Evolutionary conservation across 2,888 invertebrate genomes (phyloP).

Genomic region (Tuta absoluta): DNA sequence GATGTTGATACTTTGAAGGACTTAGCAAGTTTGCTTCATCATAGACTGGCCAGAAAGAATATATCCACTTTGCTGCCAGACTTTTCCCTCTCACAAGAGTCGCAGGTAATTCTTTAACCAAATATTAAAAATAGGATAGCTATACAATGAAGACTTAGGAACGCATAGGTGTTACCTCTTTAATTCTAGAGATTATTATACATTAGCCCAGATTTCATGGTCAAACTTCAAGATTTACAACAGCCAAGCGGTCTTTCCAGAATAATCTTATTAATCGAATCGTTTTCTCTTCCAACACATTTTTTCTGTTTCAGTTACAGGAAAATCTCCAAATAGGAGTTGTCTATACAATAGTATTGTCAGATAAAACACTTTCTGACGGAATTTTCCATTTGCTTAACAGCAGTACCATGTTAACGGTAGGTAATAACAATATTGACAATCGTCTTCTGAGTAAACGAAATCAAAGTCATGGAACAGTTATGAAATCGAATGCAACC

Average conservation of each 20-base stretch:
- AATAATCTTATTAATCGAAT: too few relatives aligned
- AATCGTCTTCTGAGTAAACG: too few relatives aligned
- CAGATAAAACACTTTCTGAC: slow-evolving; percentile 84
- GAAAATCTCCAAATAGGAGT: slow-evolving; percentile 82
- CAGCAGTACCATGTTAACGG: slow-evolving; percentile 85
- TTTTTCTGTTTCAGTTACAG: slow-evolving; percentile 51
- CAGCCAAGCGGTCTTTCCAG: not conserved
- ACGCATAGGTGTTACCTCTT: too few relatives aligned
- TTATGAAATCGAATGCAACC: too few relatives aligned
- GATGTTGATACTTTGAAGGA: slow-evolving; percentile 47
- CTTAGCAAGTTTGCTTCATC: slow-evolving; percentile 54
- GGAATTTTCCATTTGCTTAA: slow-evolving; percentile 86
- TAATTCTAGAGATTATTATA: too few relatives aligned
- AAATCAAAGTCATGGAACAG: too few relatives aligned
- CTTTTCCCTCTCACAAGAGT: slow-evolving; percentile 50
- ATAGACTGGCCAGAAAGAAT: slow-evolving; percentile 51
- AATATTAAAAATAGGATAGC: too few relatives aligned
- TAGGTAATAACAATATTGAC: slow-evolving; percentile 58
- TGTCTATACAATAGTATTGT: slow-evolving; percentile 87
- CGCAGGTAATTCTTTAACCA: slow-evolving; percentile 49
- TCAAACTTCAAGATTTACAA: too few relatives aligned
- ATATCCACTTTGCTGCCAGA: slow-evolving; percentile 62
- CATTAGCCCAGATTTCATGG: too few relatives aligned
- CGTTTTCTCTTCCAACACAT: too few relatives aligned
- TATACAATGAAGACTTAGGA: too few relatives aligned